Base-by-base conservation (phyloP, 2,888 invertebrate species). In the Pandemis cinnamomeana region DNA sequence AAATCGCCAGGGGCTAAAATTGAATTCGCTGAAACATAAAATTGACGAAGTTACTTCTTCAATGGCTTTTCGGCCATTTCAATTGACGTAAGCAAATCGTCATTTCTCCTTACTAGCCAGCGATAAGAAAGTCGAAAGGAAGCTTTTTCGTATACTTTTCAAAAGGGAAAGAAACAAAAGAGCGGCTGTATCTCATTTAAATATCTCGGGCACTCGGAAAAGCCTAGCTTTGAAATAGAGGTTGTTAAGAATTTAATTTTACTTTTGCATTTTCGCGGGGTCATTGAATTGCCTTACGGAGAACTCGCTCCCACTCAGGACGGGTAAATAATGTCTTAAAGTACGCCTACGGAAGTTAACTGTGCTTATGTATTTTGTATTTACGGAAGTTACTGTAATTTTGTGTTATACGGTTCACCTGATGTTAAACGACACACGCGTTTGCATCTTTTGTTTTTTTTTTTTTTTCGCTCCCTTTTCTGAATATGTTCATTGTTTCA, bases 111-210 rank as follows among this genome's bases (percentile, higher is more conserved):
- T 71, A 61, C 73, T 46, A 71, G 53, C 66, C 13, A 15, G 68
- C 61, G 69, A 46, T 58, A 46, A 41, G 55, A 44, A 61, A 76
- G 76, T 44, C 66, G 64, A 41, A 73, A 76, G 79, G 77, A 79
- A 78, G 78, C 77, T 75, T 77, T 76, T 78, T 77, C 64, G 76
- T 72, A 79, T 78, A 78, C 78, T 78, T 74, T 79, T 79, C 78
- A 78, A 76, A 71, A 75, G 76, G 71, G 80, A 79, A 76, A 70
- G 77, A 77, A 79, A 80, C 79, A 78, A 81, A 79, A 76, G 76
- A 71, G 44, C 76, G 75, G 76, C 66, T 77, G 80, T 77, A 77
- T 76, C 80, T 80, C 80, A 80, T 80, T 80, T 80, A 78, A 81
- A 80, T 81, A 79, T 70, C 51, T 55, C 46, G 44, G 5, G 64